Conservation (phyloP, 2,797 vertebrate genomes). For the Dallia pectoralis region DNA sequence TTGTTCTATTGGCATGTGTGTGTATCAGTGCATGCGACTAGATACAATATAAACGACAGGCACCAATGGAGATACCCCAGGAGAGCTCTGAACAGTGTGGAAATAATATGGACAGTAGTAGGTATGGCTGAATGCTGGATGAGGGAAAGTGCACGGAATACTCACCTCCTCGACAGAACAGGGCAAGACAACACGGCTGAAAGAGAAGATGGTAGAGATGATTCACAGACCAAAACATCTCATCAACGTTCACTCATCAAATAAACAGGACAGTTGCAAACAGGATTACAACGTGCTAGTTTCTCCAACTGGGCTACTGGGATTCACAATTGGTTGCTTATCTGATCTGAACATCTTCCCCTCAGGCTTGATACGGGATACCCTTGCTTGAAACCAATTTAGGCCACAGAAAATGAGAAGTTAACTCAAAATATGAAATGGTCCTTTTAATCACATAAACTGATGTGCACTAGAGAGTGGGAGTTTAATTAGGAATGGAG, state of each 20-base stretch:
- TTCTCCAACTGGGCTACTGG: not conserved
- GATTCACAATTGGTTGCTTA: not conserved
- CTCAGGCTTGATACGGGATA: not conserved
- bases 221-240: not conserved
- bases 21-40: not conserved
- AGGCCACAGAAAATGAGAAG: not conserved
- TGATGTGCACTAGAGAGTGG: no score
- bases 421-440: no score
- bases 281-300: not conserved
- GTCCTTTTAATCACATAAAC: no score
- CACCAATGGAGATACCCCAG: not conserved
- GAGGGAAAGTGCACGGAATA: slow-evolving; percentile 14
- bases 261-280: not conserved
- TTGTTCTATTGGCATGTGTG: not conserved
- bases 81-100: not conserved
- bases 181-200: slow-evolving; percentile 91
- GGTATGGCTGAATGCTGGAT: not conserved
- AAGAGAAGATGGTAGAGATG: slow-evolving; percentile 45
- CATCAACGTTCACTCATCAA: not conserved
- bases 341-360: not conserved
- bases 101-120: not conserved
- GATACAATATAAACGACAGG: not conserved
- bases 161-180: slow-evolving; percentile 94
- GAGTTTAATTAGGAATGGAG: no score
- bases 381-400: not conserved